These are phyloP conservation scores for Pristionchus fissidentatus DNA, from an alignment of 2,888 invertebrate species.

Conservation along the genomic window DNA sequence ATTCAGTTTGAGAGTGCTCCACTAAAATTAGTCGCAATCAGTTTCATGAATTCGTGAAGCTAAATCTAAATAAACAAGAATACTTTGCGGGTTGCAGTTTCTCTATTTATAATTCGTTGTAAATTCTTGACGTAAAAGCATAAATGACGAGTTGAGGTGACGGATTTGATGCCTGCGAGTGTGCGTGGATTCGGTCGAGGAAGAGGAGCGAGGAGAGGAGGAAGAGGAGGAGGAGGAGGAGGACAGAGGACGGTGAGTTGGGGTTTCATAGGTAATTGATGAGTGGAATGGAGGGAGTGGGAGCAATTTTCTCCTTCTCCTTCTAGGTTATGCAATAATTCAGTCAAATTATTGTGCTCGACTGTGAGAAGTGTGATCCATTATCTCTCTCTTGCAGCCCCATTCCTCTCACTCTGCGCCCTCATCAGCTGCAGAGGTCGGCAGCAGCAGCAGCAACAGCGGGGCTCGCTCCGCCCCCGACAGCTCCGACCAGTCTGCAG, in stretches of 20 bases:
- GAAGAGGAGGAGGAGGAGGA: background rate
- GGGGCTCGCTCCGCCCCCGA: background rate
- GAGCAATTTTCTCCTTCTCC: no score
- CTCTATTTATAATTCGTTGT: no score
- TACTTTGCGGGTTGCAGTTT: no score
- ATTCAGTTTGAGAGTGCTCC: background rate
- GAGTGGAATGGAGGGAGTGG: no score
- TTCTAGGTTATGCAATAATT: no score
- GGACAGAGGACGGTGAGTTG: constrained; percentile 14
- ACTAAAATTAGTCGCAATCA: no score
- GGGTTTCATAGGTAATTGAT: no score
- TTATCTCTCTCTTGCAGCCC: background rate
- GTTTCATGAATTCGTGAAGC: no score
- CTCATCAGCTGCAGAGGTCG: background rate
- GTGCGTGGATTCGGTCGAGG: constrained; percentile 14
- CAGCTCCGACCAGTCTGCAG: constrained; percentile 7
- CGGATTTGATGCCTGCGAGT: constrained; percentile 34
- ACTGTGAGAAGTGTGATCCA: background rate
- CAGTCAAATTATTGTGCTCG: background rate
- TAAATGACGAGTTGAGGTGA: background rate
- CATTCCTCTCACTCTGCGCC: background rate
- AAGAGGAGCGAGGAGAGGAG: constrained; percentile 6
- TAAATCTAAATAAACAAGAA: no score
- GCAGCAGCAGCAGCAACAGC: background rate
- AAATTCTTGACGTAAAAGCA: background rate